A percentile compares a stretch with the other conserved stretches of the same genome.
Conservation (phyloP, 2,113 vertebrate genomes). For the Sterna hirundo region DNA sequence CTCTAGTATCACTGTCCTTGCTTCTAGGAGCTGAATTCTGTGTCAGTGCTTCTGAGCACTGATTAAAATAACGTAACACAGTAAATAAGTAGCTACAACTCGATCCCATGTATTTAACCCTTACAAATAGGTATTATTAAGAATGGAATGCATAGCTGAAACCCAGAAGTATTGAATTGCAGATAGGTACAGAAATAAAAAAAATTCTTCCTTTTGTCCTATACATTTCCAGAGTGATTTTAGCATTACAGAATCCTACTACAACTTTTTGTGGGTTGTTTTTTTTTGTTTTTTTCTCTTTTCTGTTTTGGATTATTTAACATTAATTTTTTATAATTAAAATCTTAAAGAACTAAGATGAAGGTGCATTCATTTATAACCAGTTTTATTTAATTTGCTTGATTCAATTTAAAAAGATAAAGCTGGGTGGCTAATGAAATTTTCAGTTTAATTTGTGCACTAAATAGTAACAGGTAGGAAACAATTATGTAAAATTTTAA, state of each 20-base stretch:
- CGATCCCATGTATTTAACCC: neutral
- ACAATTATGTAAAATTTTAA: constrained; percentile 42
- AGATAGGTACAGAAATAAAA: neutral
- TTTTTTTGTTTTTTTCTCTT: neutral
- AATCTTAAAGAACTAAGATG: neutral
- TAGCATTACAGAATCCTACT: neutral
- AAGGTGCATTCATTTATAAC: neutral
- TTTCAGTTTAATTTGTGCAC: constrained; percentile 14
- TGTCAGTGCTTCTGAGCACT: neutral
- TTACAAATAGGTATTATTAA: neutral
- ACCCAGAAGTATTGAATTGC: neutral
- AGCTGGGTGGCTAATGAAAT: constrained; percentile 40
- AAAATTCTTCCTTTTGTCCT: neutral
- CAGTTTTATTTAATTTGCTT: constrained; percentile 24
- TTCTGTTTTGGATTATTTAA: neutral
- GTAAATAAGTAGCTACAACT: neutral
- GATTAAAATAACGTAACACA: neutral
- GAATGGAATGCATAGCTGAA: neutral
- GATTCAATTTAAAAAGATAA: constrained; percentile 28
- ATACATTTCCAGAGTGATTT: neutral
- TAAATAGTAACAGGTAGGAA: constrained; percentile 38
- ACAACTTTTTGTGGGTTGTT: neutral
- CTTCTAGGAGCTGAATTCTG: neutral
- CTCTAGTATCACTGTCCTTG: neutral
- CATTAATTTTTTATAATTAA: neutral